Percentiles rank a stretch among this genome's conserved stretches.
Conservation (phyloP, 1,140 invertebrate species). For the Chironomus striatipennis region DNA sequence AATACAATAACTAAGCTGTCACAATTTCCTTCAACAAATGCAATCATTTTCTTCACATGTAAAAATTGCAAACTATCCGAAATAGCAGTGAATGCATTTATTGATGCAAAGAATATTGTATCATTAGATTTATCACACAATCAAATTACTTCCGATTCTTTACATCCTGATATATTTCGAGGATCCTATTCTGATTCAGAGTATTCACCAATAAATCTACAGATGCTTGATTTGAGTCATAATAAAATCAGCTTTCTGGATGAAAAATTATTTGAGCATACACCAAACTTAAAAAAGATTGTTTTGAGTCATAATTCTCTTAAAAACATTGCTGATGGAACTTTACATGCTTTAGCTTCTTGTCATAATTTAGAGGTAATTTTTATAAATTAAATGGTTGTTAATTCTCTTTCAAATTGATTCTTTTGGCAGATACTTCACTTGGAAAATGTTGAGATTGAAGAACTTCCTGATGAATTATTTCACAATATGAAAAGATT, state of each 20-base stretch:
- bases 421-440: constrained; percentile 44
- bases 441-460: constrained; percentile 47
- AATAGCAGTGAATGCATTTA: constrained; percentile 54
- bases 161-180: constrained; percentile 49
- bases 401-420: constrained; percentile 26
- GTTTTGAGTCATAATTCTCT: constrained; percentile 61
- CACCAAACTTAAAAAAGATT: constrained; percentile 52
- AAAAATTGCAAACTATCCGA: constrained; percentile 45
- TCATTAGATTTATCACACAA: constrained; percentile 66
- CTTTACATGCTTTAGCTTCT: constrained; percentile 48
- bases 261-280: constrained; percentile 60
- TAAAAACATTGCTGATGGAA: constrained; percentile 49
- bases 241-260: constrained; percentile 59
- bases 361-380: constrained; percentile 49
- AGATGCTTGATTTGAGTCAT: constrained; percentile 53
- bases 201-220: constrained; percentile 55
- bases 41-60: constrained; percentile 37
- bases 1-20: constrained; percentile 40
- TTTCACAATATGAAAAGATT: constrained; percentile 42
- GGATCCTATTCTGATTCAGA: constrained; percentile 46
- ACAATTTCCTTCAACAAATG: constrained; percentile 39
- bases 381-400: neutral
- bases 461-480: constrained; percentile 41
- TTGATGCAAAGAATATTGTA: constrained; percentile 51
- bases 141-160: constrained; percentile 49